phyloP scores from a whole-genome alignment of 1,140 invertebrate genomes.

The Eumeta japonica region DNA sequence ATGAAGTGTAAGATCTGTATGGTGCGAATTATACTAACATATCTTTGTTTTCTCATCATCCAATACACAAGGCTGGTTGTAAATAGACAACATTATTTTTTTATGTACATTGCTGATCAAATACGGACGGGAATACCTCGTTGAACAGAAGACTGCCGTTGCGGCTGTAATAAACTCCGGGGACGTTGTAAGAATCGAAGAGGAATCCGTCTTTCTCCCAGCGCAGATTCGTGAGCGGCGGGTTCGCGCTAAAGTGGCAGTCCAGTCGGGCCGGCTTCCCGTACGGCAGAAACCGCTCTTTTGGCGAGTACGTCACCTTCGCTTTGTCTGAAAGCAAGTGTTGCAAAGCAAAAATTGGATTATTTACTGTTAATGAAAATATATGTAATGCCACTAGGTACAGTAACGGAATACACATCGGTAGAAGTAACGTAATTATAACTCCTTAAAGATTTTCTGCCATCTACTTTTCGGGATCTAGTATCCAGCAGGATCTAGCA shows the following conservation, averaged over 20 bases:
- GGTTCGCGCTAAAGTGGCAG: constrained; percentile 91
- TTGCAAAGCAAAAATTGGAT: background rate
- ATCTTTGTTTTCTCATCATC: no score
- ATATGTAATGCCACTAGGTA: no score
- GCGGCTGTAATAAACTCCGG: constrained; percentile 77
- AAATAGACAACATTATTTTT: background rate
- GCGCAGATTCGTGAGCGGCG: constrained; percentile 84
- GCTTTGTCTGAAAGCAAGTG: constrained; percentile 74
- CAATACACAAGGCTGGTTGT: no score
- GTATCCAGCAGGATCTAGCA: no score
- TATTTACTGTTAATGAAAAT: no score
- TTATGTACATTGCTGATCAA: background rate
- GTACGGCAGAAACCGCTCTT: constrained; percentile 82
- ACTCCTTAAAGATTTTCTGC: no score
- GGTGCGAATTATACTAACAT: no score
- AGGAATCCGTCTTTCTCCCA: constrained; percentile 94
- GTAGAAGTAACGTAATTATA: no score
- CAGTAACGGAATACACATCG: no score
- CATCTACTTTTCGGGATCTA: no score
- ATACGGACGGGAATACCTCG: constrained; percentile 54
- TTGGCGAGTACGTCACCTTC: constrained; percentile 86
- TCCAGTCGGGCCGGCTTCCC: constrained; percentile 88
- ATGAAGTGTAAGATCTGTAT: no score
- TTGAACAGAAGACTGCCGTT: constrained; percentile 88
- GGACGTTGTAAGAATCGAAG: constrained; percentile 88